phyloP scores from a whole-genome alignment of 92 coral and sea anemone species.

The Porites evermanni region DNA sequence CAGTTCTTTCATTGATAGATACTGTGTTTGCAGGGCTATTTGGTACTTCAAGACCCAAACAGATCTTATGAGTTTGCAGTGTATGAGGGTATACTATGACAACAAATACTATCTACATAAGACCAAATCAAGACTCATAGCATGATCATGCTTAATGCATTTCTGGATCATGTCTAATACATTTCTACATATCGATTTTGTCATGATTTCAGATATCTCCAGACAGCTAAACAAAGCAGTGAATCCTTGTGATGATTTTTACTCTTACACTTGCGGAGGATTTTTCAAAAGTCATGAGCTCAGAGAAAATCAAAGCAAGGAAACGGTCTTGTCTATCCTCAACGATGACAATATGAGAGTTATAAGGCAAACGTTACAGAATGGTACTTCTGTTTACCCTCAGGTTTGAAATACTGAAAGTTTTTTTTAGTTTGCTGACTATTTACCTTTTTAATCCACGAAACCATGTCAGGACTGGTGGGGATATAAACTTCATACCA shows the following conservation, averaged over 20 bases:
- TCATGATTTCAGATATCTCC: slow-evolving; percentile 32
- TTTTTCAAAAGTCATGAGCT: slow-evolving; percentile 56
- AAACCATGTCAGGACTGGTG: neutral
- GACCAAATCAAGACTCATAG: no score
- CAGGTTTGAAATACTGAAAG: slow-evolving; percentile 27
- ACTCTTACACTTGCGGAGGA: slow-evolving; percentile 73
- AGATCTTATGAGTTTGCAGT: no score
- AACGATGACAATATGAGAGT: slow-evolving; percentile 24
- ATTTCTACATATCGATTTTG: neutral
- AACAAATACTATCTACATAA: no score
- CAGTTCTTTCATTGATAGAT: no score
- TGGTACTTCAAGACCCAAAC: no score
- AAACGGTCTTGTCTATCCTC: slow-evolving; percentile 33
- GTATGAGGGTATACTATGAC: no score
- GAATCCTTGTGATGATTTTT: slow-evolving; percentile 79
- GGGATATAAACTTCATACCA: neutral
- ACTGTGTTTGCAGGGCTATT: no score
- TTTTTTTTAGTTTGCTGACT: neutral
- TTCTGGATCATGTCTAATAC: neutral
- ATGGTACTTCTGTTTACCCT: slow-evolving; percentile 26
- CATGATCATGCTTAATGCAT: neutral
- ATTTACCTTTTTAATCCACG: neutral
- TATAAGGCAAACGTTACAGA: slow-evolving; percentile 54
- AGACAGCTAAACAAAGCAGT: slow-evolving; percentile 48
- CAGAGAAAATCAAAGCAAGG: slow-evolving; percentile 16